Base-by-base conservation (phyloP, 1,140 invertebrate species). In the Neelides sp. region DNA sequence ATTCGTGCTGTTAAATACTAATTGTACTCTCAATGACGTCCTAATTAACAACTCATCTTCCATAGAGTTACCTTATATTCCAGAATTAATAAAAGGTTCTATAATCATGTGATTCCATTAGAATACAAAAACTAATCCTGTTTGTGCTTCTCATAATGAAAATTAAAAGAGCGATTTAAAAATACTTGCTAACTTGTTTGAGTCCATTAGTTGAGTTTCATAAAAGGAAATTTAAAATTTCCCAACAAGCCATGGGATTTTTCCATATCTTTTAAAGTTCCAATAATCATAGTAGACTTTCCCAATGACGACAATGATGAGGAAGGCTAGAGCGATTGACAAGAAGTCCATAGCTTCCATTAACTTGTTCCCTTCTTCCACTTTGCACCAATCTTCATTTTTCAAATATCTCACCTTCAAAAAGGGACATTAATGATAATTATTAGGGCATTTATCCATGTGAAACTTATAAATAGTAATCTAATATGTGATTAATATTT, bases 221-320 rank as follows among this genome's bases (percentile, higher is more conserved):
- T n/a, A n/a, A n/a, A n/a, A n/a, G n/a, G n/a, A n/a, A n/a, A 67
- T 78, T 32, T 79, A 80, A 63, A 84, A 73, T 66, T 79, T 82
- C 40, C 75, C 70, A 8, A 80, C 77, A 34, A 89, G 78, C 83
- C 84, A 86, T 5, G 85, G 85, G 42, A 89, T 65, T 61, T 76
- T 73, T 8, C 84, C 83, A 8, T 80, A 82, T 52, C 75, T 79
- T 62, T 81, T 85, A 64, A 83, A 87, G 41, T 70, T 71, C 68
- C 81, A 83, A 66, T 85, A 87, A 65, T 88, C 84, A 58, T 85
- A 87, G 1, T 76, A 65, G 42, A 88, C 74, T 65, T 85, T 83
- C 3, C 75, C 74, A 37, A 87, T 62, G 20, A 86, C 73, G 1
- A 81, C 62, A 1, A 87, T 48, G 56, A 86, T 83, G 12, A 85